Evolutionary conservation across 2,888 invertebrate genomes (phyloP), one percentile per base, ranked within the genome.

Genomic region (Parnassius mnemosyne): DNA sequence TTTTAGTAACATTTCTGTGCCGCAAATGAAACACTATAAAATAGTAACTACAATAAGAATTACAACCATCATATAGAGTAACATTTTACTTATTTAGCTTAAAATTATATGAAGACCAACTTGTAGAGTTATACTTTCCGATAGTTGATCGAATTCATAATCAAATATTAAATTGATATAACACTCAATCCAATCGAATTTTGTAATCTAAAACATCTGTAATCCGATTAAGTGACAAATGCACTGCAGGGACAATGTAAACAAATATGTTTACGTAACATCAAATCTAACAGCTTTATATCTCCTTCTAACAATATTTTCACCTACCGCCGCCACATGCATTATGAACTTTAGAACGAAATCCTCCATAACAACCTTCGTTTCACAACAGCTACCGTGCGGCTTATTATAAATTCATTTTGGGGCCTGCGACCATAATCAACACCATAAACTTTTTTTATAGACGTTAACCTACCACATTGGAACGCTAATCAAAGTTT

Each of bases 381-480:
- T 63, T 43, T 55, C 43, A 34, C 54, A 11, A 47, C 58, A 16
- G 54, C 58, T 63, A 63, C 63, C 58, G 58, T 53, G 54, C 50
- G 49, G 46, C 62, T 54, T 58, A 58, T 63, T 63, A 63, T 58
- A 58, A 58, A 58, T 58, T 58, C 63, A 63, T 63, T 58, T 54
- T 43, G 50, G 43, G 49, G 57, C 46, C 47, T 53, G 62, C 43
- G 58, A 58, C 60, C 62, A 60, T 64, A 68, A 70, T 66, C 65
- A 80, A 82, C 82, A 77, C 83, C 78, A 83, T 82, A 85, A 87
- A 86, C 85, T 84, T 83, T 83, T 83, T 85, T 82, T 79, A 76
- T 77, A 81, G 82, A 76, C 84, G 86, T 87, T 86, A 85, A 84
- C 81, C 84, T 81, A 86, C 85, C 85, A 82, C 73, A 73, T 78